Conservation (phyloP, 2,888 invertebrate species). For the Unio delphinus region DNA sequence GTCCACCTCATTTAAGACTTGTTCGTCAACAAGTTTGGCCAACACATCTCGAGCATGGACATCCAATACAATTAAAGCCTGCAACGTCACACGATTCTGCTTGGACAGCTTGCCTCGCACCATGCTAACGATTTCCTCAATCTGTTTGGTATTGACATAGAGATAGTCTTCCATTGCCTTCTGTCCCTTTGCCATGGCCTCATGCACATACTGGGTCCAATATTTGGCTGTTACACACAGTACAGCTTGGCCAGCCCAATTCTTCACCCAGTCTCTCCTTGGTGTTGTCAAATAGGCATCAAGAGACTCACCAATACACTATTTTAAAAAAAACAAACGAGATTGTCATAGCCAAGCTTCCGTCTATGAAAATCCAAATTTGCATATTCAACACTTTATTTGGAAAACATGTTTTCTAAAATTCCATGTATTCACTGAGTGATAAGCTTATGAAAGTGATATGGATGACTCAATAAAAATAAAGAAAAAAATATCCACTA, state of each 20-base stretch:
- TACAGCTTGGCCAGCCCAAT: conserved; percentile 74
- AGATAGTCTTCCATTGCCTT: conserved; percentile 77
- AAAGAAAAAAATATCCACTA: no score
- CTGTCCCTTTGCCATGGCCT: conserved; percentile 61
- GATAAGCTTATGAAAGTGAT: no score
- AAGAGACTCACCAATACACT: conserved; percentile 78
- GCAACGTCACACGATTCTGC: conserved; percentile 72
- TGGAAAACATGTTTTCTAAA: no score
- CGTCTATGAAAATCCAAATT: no score
- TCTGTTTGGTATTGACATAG: conserved; percentile 82
- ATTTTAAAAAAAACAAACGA: conserved; percentile 5
- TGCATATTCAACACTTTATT: no score
- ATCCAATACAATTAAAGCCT: conserved; percentile 81
- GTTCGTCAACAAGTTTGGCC: conserved; percentile 57
- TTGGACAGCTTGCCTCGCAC: conserved; percentile 76
- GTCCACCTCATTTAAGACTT: conserved; percentile 69
- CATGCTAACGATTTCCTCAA: conserved; percentile 85
- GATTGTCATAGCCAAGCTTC: neutral
- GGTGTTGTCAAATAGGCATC: conserved; percentile 79
- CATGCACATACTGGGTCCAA: conserved; percentile 71
- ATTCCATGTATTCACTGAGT: no score
- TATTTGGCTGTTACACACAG: conserved; percentile 69
- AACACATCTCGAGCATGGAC: conserved; percentile 75
- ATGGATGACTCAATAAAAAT: no score
- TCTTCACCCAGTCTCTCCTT: conserved; percentile 71